Evolutionary conservation across 2,113 vertebrate species (phyloP), one percentile per base, ranked within the genome.

Genomic region (Empidonax traillii): DNA sequence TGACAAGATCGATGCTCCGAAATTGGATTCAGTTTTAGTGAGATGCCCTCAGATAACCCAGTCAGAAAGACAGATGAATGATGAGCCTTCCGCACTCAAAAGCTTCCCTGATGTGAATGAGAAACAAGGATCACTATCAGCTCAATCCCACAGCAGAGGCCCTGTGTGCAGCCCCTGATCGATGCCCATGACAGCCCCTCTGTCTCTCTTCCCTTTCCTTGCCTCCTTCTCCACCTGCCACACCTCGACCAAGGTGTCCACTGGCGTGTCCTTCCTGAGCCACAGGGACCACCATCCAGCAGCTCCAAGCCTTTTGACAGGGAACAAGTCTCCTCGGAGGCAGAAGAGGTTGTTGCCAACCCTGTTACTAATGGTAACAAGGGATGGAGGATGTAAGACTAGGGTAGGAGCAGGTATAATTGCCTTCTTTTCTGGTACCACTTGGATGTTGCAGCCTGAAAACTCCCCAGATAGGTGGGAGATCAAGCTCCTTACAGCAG

Each of bases 41-140:
- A 90, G 92, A 68, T 93, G 88, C 49, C 62, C 90, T 89, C 66
- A 81, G 90, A 85, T 73, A 93, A 89, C 69, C 23, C 73, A 56
- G 85, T 81, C 94, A 76, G 76, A 55, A 46, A 63, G 52, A 65
- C 0, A 0, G 89, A 74, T 25, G 41, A 63, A 68, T 78, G 76
- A 86, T 44, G 72, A 97, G 56, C 56, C 49, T 68, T 74, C 37
- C 53, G 61, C 33, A 33, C 61, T 65, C 65, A 12, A 37, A 58
- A 87, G 17, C 59, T 72, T 61, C 39, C 63, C 68, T 17, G 22
- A 71, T 14, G 44, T 41, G 65, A 66, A 46, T n/a, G 63, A 77
- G 63, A 56, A 90, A 63, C 67, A 80, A 47, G 63, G 52, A 67
- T 77, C 44, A 22, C 25, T 46, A 44, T 76, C 75, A 76, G 49